These are phyloP conservation scores for Epistrophe grossulariae DNA, from an alignment of 2,888 invertebrate species.

Conservation along the genomic window DNA sequence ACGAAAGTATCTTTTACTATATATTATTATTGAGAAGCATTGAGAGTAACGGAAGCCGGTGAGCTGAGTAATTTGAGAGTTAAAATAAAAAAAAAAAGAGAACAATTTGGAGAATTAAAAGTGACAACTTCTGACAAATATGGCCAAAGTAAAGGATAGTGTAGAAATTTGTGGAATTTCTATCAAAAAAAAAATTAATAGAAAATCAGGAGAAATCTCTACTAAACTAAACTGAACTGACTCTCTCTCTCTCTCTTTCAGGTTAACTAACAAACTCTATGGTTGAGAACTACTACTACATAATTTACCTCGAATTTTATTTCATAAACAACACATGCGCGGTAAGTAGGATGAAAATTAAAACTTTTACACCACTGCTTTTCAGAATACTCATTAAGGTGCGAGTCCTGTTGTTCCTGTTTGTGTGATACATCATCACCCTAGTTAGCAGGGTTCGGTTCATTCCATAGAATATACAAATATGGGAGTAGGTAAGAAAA, in stretches of 20 bases:
- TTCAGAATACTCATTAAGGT: conserved; percentile 5
- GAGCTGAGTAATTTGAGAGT: conserved; percentile 33
- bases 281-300: neutral
- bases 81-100: neutral
- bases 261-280: neutral
- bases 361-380: neutral
- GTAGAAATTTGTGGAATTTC: conserved; percentile 46
- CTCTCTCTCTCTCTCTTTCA: conserved; percentile 22
- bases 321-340: conserved; percentile 28
- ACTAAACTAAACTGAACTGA: neutral
- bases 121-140: conserved; percentile 5
- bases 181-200: conserved; percentile 26
- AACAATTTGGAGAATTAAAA: conserved; percentile 27
- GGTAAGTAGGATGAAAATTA: neutral
- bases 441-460: conserved; percentile 1
- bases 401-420: conserved; percentile 19
- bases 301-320: neutral
- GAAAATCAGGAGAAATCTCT: conserved; percentile 42
- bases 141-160: conserved; percentile 6
- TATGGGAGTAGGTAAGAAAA: neutral
- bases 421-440: conserved; percentile 5
- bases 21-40: conserved; percentile 2
- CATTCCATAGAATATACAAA: neutral
- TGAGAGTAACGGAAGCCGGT: conserved; percentile 22
- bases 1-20: conserved; percentile 30